These are phyloP conservation scores for Epiblema foenella DNA, from an alignment of 2,888 invertebrate species.

Conservation along the genomic window DNA sequence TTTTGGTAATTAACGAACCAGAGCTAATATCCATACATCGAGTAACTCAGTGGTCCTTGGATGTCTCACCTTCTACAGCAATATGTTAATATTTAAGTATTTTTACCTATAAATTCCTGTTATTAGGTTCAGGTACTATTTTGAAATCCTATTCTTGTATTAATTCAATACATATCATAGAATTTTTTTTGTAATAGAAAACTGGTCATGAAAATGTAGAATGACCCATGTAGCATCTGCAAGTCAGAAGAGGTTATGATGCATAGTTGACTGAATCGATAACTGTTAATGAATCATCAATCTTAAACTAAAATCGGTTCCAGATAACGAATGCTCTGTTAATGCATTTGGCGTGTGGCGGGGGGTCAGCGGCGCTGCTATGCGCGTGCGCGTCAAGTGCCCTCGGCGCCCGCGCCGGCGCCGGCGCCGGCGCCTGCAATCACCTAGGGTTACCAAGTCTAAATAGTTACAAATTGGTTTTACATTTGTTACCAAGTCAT, in stretches of 20 bases:
- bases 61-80: no score
- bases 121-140: no score
- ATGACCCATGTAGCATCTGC: not conserved
- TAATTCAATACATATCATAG: no score
- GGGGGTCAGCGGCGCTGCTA: conserved; percentile 8
- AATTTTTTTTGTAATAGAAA: no score
- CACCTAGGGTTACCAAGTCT: not conserved
- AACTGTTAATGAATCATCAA: conserved; percentile 19
- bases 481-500: not conserved
- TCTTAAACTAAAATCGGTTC: conserved; percentile 22
- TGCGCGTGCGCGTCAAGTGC: conserved; percentile 1
- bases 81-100: no score
- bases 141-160: no score
- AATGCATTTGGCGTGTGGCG: conserved; percentile 20
- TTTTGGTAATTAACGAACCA: no score
- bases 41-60: no score
- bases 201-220: no score
- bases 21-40: no score
- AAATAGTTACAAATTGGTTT: not conserved
- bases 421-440: no score
- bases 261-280: conserved; percentile 6
- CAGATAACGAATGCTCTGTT: conserved; percentile 22
- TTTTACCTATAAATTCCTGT: no score
- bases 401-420: not conserved
- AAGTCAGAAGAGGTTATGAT: not conserved